phyloP scores from a whole-genome alignment of 2,888 invertebrate genomes.

The Netelia virgata region DNA sequence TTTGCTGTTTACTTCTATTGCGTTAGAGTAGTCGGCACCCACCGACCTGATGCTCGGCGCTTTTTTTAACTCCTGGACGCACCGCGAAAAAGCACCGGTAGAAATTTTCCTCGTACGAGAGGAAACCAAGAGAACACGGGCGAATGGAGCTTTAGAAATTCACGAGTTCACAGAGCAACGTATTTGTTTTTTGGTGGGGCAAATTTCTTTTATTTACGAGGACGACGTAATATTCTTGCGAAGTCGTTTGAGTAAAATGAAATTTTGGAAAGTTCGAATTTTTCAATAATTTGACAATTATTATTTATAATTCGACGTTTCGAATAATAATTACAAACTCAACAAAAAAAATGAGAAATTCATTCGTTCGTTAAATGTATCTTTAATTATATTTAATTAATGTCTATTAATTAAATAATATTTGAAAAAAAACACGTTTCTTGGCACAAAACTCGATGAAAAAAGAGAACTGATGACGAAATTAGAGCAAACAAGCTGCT shows the following conservation, averaged over 20 bases:
- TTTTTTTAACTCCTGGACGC: neutral
- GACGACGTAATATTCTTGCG: neutral
- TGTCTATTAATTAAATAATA: too few relatives aligned
- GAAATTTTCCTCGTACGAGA: neutral
- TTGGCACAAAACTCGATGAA: too few relatives aligned
- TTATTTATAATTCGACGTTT: too few relatives aligned
- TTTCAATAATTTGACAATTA: too few relatives aligned
- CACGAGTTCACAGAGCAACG: neutral
- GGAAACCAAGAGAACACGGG: neutral
- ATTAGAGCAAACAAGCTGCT: too few relatives aligned
- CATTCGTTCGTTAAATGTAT: too few relatives aligned
- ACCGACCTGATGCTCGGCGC: neutral
- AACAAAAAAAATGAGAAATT: too few relatives aligned
- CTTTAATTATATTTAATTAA: too few relatives aligned
- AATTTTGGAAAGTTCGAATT: too few relatives aligned
- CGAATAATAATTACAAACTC: too few relatives aligned
- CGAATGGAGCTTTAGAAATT: conserved; percentile 26
- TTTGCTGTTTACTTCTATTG: conserved; percentile 14
- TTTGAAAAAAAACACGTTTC: too few relatives aligned
- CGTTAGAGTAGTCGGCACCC: neutral
- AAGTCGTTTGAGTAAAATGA: neutral
- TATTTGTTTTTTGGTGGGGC: neutral
- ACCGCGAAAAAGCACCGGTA: conserved; percentile 3
- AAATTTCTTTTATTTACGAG: neutral
- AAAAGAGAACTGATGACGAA: too few relatives aligned